Evolutionary conservation across 2,797 vertebrate species (phyloP).

Genomic region (Malurus splendens): DNA sequence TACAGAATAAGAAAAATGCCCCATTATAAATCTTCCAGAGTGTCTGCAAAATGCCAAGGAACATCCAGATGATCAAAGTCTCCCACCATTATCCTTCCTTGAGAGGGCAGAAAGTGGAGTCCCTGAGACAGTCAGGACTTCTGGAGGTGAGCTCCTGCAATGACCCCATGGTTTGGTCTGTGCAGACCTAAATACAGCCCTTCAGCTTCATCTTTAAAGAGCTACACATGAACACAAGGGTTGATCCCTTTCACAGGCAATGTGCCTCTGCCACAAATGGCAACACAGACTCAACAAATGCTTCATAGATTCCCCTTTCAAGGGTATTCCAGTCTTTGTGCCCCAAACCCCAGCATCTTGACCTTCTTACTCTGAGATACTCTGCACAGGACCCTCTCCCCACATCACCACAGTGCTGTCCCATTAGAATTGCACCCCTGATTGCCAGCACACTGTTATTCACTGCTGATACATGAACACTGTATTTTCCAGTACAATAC

Average conservation of each 20-base stretch:
- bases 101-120: neutral
- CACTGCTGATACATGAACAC: neutral
- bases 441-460: neutral
- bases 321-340: neutral
- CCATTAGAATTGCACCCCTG: fast-evolving
- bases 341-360: neutral
- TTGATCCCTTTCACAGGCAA: neutral
- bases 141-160: neutral
- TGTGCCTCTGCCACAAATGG: neutral
- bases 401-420: fast-evolving
- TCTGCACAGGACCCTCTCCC: neutral
- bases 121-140: neutral
- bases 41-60: neutral
- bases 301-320: neutral
- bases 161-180: neutral
- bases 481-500: neutral
- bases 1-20: neutral
- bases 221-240: neutral
- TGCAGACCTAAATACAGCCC: neutral
- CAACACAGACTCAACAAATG: neutral
- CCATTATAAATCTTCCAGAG: neutral
- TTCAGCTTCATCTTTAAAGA: neutral
- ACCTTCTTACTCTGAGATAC: neutral
- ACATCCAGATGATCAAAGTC: neutral
- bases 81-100: neutral